Conservation (phyloP, 1,140 invertebrate genomes). For the Drosophila sturtevanti region DNA sequence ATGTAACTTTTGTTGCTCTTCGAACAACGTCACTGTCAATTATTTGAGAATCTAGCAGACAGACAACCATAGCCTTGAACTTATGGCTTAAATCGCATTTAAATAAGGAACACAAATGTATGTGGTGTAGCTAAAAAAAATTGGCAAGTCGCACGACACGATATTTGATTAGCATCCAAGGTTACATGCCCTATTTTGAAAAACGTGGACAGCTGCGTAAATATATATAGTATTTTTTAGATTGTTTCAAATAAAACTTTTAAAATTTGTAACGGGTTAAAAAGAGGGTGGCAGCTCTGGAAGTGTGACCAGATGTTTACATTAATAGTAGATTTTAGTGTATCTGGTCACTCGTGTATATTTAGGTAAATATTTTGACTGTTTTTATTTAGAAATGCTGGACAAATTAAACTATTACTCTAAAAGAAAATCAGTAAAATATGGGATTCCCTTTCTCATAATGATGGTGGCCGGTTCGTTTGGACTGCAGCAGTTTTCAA, state of each 20-base stretch:
- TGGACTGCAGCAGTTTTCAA: conserved; percentile 87
- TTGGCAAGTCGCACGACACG: conserved; percentile 29
- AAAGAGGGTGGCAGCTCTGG: neutral
- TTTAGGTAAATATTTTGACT: conserved; percentile 48
- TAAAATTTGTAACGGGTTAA: neutral
- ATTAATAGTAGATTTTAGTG: neutral
- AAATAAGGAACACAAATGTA: conserved; percentile 41
- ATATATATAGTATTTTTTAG: neutral
- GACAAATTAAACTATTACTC: conserved; percentile 64
- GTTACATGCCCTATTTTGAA: conserved; percentile 40
- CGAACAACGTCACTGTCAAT: conserved; percentile 55
- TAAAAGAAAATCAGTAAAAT: conserved; percentile 69
- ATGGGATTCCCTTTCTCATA: conserved; percentile 87
- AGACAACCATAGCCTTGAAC: conserved; percentile 54
- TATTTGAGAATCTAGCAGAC: conserved; percentile 28
- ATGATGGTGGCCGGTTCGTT: conserved; percentile 88
- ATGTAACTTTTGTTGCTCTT: conserved; percentile 57
- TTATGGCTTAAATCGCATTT: conserved; percentile 54
- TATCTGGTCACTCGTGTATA: neutral
- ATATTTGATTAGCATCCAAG: conserved; percentile 52
- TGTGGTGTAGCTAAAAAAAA: conserved; percentile 47
- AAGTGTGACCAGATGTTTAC: neutral
- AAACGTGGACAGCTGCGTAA: conserved; percentile 31
- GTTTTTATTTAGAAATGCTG: conserved; percentile 49
- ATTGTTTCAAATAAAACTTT: neutral